Base-by-base conservation (phyloP, 2,113 vertebrate species). In the Oenanthe oenanthe region DNA sequence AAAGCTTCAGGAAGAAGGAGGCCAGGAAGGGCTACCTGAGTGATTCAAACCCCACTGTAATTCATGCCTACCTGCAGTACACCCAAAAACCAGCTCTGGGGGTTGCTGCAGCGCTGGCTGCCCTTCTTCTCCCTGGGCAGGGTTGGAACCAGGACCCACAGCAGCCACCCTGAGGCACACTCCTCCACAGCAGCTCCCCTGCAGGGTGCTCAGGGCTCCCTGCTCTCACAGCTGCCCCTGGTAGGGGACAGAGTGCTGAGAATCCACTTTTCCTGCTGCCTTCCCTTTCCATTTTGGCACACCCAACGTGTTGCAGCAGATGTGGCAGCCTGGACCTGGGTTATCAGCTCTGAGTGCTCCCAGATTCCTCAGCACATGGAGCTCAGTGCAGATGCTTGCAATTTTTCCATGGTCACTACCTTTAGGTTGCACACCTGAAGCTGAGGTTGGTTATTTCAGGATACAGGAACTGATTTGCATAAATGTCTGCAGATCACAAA, bases 291-390 rank as follows among this genome's bases (percentile, higher is more conserved):
- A 5, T n/a, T 36, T 20, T 2, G 31, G 25, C 1, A 1, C 48
- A 26, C 9, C 29, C 17, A 50, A 2, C 3, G 2, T 0, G 1
- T 17, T 12, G 28, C 6, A 4, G 40, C 0, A 0, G 6, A 12
- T 0, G 0, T 32, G 40, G 47, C 13, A 9, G 32, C 65, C 45
- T 53, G 28, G 25, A 12, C 7, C 38, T 4, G 1, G 5, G 17
- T 16, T 26, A 43, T 19, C 36, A 20, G 32, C 50, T 53, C 63
- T 3, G 25, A 53, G 60, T 31, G 48, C 32, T 34, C 31, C 20
- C 10, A 28, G 25, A 9, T 5, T 3, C 48, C 47, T 63, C 60
- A 26, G 67, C 38, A 87, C 18, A 32, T 14, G 13, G 47, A 38
- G 29, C 10, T 75, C 24, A 32, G 47, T 20, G 40, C 8, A 31